phyloP scores from a whole-genome alignment of 2,113 vertebrate genomes.

The Acanthisitta chloris region DNA sequence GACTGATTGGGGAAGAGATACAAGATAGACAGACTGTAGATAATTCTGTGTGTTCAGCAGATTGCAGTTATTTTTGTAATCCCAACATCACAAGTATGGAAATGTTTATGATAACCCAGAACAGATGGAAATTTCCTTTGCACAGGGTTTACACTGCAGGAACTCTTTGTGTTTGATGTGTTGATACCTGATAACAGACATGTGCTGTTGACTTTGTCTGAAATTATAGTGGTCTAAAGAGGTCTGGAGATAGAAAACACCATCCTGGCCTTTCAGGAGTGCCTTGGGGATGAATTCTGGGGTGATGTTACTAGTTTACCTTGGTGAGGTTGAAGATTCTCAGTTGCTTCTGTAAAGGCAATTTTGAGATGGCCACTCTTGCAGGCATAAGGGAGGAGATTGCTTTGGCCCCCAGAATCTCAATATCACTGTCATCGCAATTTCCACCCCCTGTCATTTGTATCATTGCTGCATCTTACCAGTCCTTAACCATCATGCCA shows the following conservation, averaged over 20 bases:
- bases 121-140: slow-evolving; percentile 39
- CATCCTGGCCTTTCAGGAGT: background rate
- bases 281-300: background rate
- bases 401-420: background rate
- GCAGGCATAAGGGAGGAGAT: background rate
- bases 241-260: background rate
- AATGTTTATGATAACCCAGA: slow-evolving; percentile 41
- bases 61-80: slow-evolving; percentile 18
- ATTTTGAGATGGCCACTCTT: background rate
- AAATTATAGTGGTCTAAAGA: background rate
- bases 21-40: slow-evolving; percentile 4
- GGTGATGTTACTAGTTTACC: background rate
- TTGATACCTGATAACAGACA: background rate
- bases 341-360: background rate
- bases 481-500: background rate
- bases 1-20: slow-evolving; percentile 24
- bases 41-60: slow-evolving; percentile 7
- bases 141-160: background rate
- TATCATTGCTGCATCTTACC: background rate
- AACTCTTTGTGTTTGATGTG: background rate
- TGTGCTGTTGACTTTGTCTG: background rate
- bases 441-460: background rate
- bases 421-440: too few relatives aligned
- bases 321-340: background rate
- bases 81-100: background rate